phyloP scores from a whole-genome alignment of 2,888 invertebrate species.

The Epsilonema sp. region DNA sequence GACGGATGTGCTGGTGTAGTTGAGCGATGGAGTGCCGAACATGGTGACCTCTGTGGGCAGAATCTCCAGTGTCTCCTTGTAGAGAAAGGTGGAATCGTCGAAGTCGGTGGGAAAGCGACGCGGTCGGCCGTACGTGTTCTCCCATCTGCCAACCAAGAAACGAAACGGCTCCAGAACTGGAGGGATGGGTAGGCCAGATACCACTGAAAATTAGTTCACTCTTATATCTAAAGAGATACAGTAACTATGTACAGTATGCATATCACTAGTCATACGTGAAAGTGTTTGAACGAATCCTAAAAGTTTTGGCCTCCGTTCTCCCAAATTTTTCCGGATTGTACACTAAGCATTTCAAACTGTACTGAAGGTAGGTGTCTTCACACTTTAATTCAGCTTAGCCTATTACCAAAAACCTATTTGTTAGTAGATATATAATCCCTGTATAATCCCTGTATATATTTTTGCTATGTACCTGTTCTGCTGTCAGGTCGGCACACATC shows the following conservation, averaged over 20 bases:
- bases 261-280: too few species aligned
- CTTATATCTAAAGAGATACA: neutral
- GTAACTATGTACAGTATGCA: too few species aligned
- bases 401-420: too few species aligned
- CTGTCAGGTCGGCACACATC: neutral
- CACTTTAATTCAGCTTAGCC: too few species aligned
- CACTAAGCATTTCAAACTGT: too few species aligned
- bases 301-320: too few species aligned
- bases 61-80: slow-evolving; percentile 14
- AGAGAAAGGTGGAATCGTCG: slow-evolving; percentile 7
- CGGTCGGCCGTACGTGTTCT: slow-evolving; percentile 2
- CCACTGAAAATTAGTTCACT: slow-evolving; percentile 6
- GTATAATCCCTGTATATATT: too few species aligned
- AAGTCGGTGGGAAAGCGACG: slow-evolving; percentile 13
- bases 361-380: too few species aligned
- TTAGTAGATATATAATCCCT: too few species aligned
- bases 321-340: too few species aligned
- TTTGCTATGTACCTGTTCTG: neutral
- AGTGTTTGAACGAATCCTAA: too few species aligned
- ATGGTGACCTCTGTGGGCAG: slow-evolving; percentile 13
- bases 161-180: slow-evolving; percentile 15
- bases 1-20: slow-evolving; percentile 1
- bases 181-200: slow-evolving; percentile 13
- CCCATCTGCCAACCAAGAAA: slow-evolving; percentile 16
- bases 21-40: slow-evolving; percentile 16